Base-by-base conservation (phyloP, 2,888 invertebrate species). In the Argynnis bischoffii region DNA sequence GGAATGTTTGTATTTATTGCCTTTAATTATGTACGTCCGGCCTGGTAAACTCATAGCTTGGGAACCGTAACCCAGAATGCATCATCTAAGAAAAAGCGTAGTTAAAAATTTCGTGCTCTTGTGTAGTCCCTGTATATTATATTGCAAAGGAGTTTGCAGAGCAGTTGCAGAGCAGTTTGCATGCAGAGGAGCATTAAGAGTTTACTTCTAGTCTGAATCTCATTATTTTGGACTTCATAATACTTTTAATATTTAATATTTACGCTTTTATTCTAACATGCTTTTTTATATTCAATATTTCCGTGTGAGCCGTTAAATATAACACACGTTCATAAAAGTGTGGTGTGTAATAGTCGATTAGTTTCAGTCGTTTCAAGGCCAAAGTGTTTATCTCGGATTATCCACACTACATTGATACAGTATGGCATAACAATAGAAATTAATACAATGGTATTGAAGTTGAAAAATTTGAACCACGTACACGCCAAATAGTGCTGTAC, bases 341-440 rank as follows among this genome's bases (percentile, higher is more conserved):
- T 68, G 63, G 41, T 51, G 50, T 55, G 70, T 69, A 70, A 71
- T 69, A 71, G 68, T 66, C 66, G 76, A 81, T 79, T 77, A 75
- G 75, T 73, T 74, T 73, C 74, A 79, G 77, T 75, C 75, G 69
- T 72, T 78, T 80, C 81, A 85, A 85, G 85, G 83, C 72, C 67
- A 64, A 70, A 81, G 82, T 83, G 84, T 85, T 85, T 85, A 88
- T 85, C 80, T 77, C 78, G 75, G 82, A 89, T 90, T 89, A 86
- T 85, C 66, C 71, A 77, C 72, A 74, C 71, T 64, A 60, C 70
- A 77, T 75, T 75, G 73, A 73, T 71, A 75, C 69, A 69, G 67
- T 70, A 67, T 71, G 68, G 63, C 50, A 63, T 67, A 66, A 75
- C 75, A 75, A 73, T 73, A 60, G 69, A 51, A 69, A 69, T 64